Conservation (phyloP, 92 coral and sea anemone genomes). For the Hydrozoanthus gracilis region DNA sequence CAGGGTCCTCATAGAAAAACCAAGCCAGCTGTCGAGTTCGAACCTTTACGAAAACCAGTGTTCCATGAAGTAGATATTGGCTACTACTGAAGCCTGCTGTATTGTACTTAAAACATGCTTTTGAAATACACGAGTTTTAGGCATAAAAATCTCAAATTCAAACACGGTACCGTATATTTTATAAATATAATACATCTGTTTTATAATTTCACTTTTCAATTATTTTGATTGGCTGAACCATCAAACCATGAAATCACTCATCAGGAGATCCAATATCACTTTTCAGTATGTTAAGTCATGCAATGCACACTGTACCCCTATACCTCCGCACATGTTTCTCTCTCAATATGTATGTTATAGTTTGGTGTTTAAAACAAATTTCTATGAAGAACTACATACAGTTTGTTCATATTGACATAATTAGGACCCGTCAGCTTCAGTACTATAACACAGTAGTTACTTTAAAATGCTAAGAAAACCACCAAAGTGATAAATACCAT, state of each 20-base stretch:
- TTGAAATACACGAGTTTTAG: background rate
- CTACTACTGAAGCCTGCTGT: background rate
- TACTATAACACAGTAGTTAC: too few relatives aligned
- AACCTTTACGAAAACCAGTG: background rate
- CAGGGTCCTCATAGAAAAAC: conserved; percentile 12
- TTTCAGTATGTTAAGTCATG: conserved; percentile 13
- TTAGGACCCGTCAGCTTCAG: too few relatives aligned
- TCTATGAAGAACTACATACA: too few relatives aligned
- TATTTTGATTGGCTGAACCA: conserved; percentile 17
- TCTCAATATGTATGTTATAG: too few relatives aligned
- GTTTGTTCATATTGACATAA: too few relatives aligned
- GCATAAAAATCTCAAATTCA: background rate
- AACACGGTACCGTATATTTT: background rate
- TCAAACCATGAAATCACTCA: background rate
- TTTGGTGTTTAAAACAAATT: too few relatives aligned
- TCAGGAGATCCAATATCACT: conserved; percentile 6
- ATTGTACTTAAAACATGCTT: background rate
- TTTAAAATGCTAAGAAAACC: background rate
- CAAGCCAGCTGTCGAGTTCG: conserved; percentile 30
- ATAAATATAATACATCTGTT: background rate
- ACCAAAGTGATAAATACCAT: background rate
- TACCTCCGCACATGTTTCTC: background rate
- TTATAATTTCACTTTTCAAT: background rate
- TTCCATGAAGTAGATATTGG: background rate
- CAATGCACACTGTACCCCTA: background rate